Conservation (phyloP, 2,888 invertebrate species). For the Carcina quercana region DNA sequence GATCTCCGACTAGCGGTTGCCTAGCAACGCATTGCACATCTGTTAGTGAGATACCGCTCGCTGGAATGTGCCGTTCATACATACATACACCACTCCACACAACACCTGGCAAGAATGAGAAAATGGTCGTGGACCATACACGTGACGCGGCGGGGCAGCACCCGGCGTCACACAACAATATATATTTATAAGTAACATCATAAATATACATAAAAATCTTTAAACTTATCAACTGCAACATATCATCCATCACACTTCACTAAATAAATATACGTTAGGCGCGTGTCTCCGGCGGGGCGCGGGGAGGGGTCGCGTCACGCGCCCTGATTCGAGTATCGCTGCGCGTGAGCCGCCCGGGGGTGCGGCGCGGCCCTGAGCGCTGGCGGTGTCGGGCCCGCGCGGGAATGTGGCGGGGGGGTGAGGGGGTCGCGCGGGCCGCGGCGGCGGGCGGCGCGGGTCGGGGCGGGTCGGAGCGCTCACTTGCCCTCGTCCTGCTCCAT, state of each 20-base stretch:
- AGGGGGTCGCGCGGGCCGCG: conserved; percentile 3
- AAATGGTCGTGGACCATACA: not conserved
- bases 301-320: no score
- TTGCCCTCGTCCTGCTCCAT: conserved; percentile 90
- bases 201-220: conserved; percentile 21
- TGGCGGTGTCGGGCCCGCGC: not conserved
- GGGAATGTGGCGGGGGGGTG: not conserved
- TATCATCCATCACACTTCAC: conserved; percentile 15
- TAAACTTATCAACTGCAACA: conserved; percentile 15
- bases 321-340: conserved; percentile 10
- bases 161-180: conserved; percentile 5
- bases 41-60: conserved; percentile 3
- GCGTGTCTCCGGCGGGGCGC: conserved; percentile 9
- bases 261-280: conserved; percentile 16
- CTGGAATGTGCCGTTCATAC: conserved; percentile 7
- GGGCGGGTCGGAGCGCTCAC: conserved; percentile 56
- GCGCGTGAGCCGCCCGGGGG: conserved; percentile 10
- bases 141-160: not conserved
- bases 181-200: conserved; percentile 8
- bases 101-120: conserved; percentile 4
- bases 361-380: not conserved
- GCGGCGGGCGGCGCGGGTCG: conserved; percentile 1
- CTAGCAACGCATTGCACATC: conserved; percentile 3
- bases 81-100: not conserved
- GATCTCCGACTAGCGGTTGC: conserved; percentile 2